phyloP scores from a whole-genome alignment of 2,797 vertebrate genomes.

The Amniataba percoides region DNA sequence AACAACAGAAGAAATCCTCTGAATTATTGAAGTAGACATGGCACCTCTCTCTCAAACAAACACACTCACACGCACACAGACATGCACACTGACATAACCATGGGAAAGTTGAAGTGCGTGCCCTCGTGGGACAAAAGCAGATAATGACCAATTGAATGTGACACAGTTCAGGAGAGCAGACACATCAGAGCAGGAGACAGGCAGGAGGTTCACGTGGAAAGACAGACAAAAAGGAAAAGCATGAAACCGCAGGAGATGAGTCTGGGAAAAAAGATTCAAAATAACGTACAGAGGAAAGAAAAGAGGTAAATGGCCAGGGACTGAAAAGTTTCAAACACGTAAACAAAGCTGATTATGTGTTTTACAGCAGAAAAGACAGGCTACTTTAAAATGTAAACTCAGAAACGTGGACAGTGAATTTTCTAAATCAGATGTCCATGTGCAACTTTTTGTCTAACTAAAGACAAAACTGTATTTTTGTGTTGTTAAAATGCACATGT shows the following conservation, averaged over 20 bases:
- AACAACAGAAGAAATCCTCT: slow-evolving; percentile 28
- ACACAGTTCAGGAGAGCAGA: slow-evolving; percentile 35
- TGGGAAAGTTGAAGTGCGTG: slow-evolving; percentile 33
- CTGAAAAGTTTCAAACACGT: neutral
- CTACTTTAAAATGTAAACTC: neutral
- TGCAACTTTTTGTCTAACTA: neutral
- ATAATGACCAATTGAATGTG: slow-evolving; percentile 60
- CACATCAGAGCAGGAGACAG: slow-evolving; percentile 14
- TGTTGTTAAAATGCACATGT: neutral
- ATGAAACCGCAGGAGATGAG: slow-evolving; percentile 3
- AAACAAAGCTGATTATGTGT: slow-evolving; percentile 5
- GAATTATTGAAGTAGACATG: slow-evolving; percentile 52
- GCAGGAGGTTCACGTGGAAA: slow-evolving; percentile 11
- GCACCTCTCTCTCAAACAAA: neutral
- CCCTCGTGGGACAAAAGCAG: slow-evolving; percentile 43
- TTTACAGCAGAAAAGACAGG: neutral
- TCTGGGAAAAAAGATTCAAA: slow-evolving; percentile 1
- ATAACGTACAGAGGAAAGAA: neutral
- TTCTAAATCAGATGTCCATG: neutral
- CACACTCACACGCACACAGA: slow-evolving; percentile 7
- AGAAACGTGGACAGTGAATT: neutral
- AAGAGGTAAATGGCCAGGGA: neutral
- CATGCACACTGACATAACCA: slow-evolving; percentile 24
- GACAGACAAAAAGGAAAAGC: neutral
- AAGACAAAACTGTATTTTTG: neutral